Conservation (phyloP, 2,797 vertebrate genomes). For the Thamnophis elegans region DNA sequence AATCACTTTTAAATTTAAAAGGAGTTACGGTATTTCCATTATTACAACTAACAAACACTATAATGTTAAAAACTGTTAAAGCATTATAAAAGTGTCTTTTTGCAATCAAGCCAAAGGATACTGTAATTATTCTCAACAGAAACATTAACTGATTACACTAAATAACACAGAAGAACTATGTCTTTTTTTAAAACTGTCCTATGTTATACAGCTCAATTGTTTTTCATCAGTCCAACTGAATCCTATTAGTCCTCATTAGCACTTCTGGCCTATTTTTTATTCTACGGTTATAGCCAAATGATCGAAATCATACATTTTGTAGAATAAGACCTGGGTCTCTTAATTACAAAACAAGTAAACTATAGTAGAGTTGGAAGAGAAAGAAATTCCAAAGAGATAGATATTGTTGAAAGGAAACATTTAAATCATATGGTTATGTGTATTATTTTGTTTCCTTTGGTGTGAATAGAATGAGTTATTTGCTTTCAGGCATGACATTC, state of each 20-base stretch:
- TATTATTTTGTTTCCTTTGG: constrained; percentile 40
- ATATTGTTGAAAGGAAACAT: constrained; percentile 42
- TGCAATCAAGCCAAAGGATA: not conserved
- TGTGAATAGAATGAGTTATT: constrained; percentile 25
- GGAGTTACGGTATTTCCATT: not conserved
- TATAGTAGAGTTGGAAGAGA: not conserved
- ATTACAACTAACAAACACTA: not conserved
- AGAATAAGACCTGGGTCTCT: not conserved
- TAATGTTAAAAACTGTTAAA: not conserved
- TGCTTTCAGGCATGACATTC: constrained; percentile 52
- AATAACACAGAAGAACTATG: not conserved
- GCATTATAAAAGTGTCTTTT: not conserved
- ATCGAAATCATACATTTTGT: not conserved
- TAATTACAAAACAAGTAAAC: constrained; percentile 42
- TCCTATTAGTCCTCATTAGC: constrained; percentile 10
- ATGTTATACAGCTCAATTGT: not conserved
- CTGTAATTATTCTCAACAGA: not conserved
- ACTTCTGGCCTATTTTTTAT: not conserved
- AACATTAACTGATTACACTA: not conserved
- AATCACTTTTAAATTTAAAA: not conserved
- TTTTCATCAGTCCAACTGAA: not conserved
- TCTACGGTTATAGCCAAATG: not conserved
- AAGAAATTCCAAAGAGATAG: constrained; percentile 24
- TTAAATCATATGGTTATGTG: constrained; percentile 17
- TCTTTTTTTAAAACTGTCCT: not conserved